phyloP scores from a whole-genome alignment of 2,113 vertebrate species.

The Hassar affinis region DNA sequence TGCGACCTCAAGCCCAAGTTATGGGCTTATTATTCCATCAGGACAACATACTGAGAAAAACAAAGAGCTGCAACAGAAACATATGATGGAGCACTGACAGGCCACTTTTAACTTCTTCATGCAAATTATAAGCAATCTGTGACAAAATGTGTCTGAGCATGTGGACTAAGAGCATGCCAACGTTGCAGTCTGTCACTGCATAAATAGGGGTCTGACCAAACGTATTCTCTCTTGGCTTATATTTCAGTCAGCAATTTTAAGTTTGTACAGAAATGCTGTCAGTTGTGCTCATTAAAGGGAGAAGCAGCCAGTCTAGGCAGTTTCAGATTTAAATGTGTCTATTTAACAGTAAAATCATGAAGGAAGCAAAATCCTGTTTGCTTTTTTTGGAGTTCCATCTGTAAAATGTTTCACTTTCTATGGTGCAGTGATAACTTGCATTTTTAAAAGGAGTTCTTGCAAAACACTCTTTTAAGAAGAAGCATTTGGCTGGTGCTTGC shows the following conservation, averaged over 20 bases:
- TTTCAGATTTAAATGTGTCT: neutral
- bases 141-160: slow-evolving; percentile 14
- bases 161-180: slow-evolving; percentile 27
- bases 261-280: neutral
- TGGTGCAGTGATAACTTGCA: neutral
- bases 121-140: slow-evolving; percentile 21
- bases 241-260: neutral
- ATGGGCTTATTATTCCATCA: neutral
- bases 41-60: neutral
- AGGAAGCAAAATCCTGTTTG: neutral
- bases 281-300: neutral
- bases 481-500: neutral
- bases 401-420: neutral
- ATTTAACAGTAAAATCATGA: neutral
- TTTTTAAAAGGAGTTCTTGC: neutral
- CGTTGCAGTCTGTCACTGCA: slow-evolving; percentile 10
- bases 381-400: neutral
- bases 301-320: neutral
- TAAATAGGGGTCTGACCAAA: neutral
- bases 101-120: slow-evolving; percentile 18
- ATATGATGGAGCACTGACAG: neutral
- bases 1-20: slow-evolving; percentile 1
- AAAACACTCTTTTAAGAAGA: neutral
- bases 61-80: slow-evolving; percentile 15
- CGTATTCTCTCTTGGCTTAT: neutral